Base-by-base conservation (phyloP, 2,113 vertebrate genomes). In the Phrynocephalus versicolor region DNA sequence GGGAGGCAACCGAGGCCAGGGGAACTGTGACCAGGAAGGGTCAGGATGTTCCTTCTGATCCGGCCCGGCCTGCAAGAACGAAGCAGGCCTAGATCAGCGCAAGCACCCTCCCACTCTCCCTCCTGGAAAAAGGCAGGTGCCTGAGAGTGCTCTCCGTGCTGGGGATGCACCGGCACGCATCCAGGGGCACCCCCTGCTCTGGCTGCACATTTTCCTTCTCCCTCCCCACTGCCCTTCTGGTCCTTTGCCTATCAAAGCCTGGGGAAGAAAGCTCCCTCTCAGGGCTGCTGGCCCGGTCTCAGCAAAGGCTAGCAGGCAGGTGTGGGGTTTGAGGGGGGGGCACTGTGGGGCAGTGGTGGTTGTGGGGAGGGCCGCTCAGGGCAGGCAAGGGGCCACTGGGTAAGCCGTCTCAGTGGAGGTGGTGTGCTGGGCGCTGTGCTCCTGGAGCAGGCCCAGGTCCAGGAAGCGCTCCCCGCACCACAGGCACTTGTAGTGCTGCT, bases 391-490 rank as follows among this genome's bases (percentile, higher is more conserved):
- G 0, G 97, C 95, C 84, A 98, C 98, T 5, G 97, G 96, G 95
- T 98, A 99, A 21, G 97, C 95, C 0, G 97, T 95, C 0, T 97
- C 97, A 75, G 99, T 98, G 0, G 97, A 97, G 0, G 97, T 87
- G 0, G 98, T 98, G 94, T 99, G 99, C 95, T 99, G 98, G 3
- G 98, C 97, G 0, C 98, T 99, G 95, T 99, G 99, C 91, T 99
- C 99, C 96, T 99, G 98, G 91, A 99, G 95, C 65, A 98, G 95
- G 7, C 96, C 97, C 94, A 99, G 94, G 94, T 99, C 98, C 89
- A 98, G 97, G 87, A 99, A 99, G 16, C 99, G 97, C 58, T 99
- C 99, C 0, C 99, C 98, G 0, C 99, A 99, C 99, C 99, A 99
- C 77, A 99, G 97, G 30, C 99, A 99, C 94, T 99, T 99, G 95